Conservation (phyloP, 1,140 invertebrate species). For the Apis cerana region DNA sequence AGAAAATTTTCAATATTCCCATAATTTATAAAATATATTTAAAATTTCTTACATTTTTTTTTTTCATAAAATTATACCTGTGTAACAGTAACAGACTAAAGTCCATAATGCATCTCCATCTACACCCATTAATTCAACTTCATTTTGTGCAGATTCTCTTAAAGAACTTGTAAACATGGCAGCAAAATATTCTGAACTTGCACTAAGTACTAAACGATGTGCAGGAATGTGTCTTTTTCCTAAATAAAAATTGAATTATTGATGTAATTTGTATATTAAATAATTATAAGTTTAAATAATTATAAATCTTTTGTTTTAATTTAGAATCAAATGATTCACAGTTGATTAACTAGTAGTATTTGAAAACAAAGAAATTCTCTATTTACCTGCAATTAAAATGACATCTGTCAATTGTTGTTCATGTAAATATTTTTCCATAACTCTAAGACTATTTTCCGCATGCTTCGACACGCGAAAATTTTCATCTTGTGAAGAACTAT, state of each 20-base stretch:
- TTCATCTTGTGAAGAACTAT: constrained; percentile 85
- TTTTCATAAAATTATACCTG: constrained; percentile 82
- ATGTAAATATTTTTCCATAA: constrained; percentile 91
- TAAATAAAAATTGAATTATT: constrained; percentile 55
- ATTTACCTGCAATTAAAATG: constrained; percentile 82
- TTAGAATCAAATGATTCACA: not conserved
- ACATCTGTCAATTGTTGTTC: constrained; percentile 91
- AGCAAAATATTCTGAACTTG: constrained; percentile 96
- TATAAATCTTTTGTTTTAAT: not conserved
- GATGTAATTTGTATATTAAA: constrained; percentile 53
- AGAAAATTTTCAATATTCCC: not conserved
- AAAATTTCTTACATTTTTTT: not conserved
- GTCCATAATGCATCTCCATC: constrained; percentile 91
- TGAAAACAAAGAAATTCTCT: constrained; percentile 6
- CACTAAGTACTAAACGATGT: constrained; percentile 90
- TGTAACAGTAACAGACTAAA: constrained; percentile 94
- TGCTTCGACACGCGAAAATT: constrained; percentile 90
- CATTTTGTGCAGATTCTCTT: constrained; percentile 90
- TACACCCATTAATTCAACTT: constrained; percentile 91
- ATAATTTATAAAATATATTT: too few species aligned
- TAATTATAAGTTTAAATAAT: not conserved
- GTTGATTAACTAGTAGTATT: not conserved
- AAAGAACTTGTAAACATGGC: constrained; percentile 96
- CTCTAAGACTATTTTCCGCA: constrained; percentile 89
- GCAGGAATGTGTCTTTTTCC: constrained; percentile 84